A percentile compares a stretch with the other conserved stretches of the same genome.
phyloP scores from a whole-genome alignment of 2,888 invertebrate species.

The Pycnomerus fuliginosus region DNA sequence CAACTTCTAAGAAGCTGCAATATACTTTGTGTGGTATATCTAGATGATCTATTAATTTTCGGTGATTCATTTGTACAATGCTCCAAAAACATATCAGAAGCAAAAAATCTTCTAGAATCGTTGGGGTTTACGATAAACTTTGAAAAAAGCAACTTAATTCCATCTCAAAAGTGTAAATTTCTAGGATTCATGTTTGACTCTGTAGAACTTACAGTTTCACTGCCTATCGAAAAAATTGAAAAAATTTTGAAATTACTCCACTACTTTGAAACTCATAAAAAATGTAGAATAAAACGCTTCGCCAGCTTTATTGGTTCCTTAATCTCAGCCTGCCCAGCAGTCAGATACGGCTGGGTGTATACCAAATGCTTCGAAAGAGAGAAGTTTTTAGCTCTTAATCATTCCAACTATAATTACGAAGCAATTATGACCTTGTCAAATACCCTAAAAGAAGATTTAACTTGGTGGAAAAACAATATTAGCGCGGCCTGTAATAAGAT shows the following conservation, averaged over 20 bases:
- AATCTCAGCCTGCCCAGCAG: conserved; percentile 21
- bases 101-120: neutral
- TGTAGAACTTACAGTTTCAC: neutral
- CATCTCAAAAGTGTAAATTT: conserved; percentile 1
- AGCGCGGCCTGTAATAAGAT: neutral
- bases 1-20: too few relatives aligned
- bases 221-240: too few relatives aligned
- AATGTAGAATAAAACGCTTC: conserved; percentile 16
- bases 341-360: conserved; percentile 26
- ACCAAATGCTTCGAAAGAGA: conserved; percentile 22
- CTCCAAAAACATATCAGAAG: neutral
- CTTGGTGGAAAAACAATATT: conserved; percentile 8
- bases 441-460: neutral
- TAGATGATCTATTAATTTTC: neutral
- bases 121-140: conserved; percentile 6
- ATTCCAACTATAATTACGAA: conserved; percentile 11
- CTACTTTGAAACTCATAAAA: neutral
- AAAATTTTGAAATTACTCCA: neutral
- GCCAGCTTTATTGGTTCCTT: conserved; percentile 10
- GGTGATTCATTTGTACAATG: neutral
- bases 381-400: conserved; percentile 13
- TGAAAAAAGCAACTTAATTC: conserved; percentile 2
- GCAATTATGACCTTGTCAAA: conserved; percentile 1
- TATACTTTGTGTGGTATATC: neutral
- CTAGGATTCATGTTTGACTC: conserved; percentile 3